Percentiles rank a stretch among this genome's conserved stretches.
phyloP scores from a whole-genome alignment of 2,888 invertebrate genomes.

The Nymphalis polychloros region DNA sequence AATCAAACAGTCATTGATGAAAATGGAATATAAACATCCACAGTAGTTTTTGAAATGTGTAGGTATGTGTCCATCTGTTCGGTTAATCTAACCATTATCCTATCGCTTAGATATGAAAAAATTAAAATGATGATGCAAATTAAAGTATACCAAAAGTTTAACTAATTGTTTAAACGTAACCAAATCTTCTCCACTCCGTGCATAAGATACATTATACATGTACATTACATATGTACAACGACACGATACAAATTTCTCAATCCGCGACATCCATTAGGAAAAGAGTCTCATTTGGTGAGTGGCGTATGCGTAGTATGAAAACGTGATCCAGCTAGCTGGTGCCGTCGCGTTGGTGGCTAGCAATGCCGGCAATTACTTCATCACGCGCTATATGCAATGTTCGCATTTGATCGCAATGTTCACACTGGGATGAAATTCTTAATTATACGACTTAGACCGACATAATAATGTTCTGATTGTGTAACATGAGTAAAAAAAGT shows the following conservation, averaged over 20 bases:
- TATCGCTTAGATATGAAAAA: too few species aligned
- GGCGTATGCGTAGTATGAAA: constrained; percentile 17
- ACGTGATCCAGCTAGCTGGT: constrained; percentile 34
- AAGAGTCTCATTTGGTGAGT: constrained; percentile 12
- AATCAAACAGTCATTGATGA: too few species aligned
- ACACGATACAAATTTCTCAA: constrained; percentile 8
- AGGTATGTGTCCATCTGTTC: too few species aligned
- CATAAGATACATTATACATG: too few species aligned
- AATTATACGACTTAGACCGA: constrained; percentile 43
- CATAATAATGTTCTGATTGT: constrained; percentile 26
- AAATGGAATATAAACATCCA: too few species aligned
- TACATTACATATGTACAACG: background rate
- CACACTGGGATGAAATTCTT: constrained; percentile 49
- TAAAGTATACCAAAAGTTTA: too few species aligned
- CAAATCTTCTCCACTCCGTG: too few species aligned
- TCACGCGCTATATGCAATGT: constrained; percentile 47
- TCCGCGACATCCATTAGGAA: constrained; percentile 16
- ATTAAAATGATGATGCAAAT: too few species aligned
- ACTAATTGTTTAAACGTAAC: too few species aligned
- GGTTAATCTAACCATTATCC: too few species aligned
- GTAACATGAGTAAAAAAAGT: constrained; percentile 17
- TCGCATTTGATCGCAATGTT: constrained; percentile 51
- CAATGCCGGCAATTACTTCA: constrained; percentile 46
- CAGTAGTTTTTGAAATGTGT: too few species aligned
- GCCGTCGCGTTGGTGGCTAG: too few species aligned